Percentiles rank a stretch among this genome's conserved stretches.
Evolutionary conservation across 2,113 vertebrate genomes (phyloP).

Genomic region (Phrynosoma platyrhinos): DNA sequence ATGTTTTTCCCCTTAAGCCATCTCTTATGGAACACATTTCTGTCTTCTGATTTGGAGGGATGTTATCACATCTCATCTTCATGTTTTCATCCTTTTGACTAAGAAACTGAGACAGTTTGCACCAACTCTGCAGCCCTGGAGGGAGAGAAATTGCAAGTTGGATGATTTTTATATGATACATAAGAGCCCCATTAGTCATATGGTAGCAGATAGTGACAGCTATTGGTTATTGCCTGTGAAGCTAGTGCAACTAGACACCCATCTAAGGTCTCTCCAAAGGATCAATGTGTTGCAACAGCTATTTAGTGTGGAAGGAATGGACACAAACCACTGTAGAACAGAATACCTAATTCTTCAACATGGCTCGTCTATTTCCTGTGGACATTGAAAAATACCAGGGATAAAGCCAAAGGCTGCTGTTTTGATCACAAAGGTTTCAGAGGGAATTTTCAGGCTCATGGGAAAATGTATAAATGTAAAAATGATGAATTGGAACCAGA

Average conservation of each 20-base stretch:
- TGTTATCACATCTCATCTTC: neutral
- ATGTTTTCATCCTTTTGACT: neutral
- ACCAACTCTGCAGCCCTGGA: neutral
- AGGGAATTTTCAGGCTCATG: neutral
- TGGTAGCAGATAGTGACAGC: neutral
- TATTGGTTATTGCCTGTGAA: neutral
- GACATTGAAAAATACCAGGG: neutral
- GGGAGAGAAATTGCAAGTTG: neutral
- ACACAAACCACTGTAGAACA: conserved; percentile 42
- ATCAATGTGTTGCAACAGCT: neutral
- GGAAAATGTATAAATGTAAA: neutral
- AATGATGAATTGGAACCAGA: neutral
- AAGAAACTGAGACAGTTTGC: neutral
- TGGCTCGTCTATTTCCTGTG: conserved; percentile 14
- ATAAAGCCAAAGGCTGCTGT: neutral
- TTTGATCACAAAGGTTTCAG: neutral
- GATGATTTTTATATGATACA: neutral
- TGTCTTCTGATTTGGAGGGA: neutral
- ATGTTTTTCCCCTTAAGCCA: neutral
- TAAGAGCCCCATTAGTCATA: neutral
- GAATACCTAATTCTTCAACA: conserved; percentile 29
- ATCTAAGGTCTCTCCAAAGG: neutral
- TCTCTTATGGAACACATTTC: too few species aligned
- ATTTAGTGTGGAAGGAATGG: conserved; percentile 33
- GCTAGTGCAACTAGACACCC: too few species aligned